Base-by-base conservation (phyloP, 2,888 invertebrate genomes). In the Busseola fusca region DNA sequence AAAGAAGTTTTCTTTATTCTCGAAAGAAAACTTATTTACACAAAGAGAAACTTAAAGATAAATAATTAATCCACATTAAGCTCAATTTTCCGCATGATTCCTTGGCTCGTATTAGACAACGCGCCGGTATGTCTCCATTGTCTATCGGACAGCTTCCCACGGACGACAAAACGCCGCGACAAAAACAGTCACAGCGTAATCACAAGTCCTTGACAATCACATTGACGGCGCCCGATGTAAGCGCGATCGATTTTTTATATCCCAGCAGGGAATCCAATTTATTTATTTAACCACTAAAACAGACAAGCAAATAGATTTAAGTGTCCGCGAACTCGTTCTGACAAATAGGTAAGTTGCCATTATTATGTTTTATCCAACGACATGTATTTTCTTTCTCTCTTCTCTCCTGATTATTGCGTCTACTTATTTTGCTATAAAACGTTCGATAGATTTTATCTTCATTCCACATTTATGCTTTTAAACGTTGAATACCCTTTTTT, bases 171-270 rank as follows among this genome's bases (percentile, higher is more conserved):
- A 70, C 73, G 52, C 59, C 40, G 52, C 62, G 78, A 85, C 82
- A 87, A 88, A 89, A 89, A 89, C 87, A 78, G 74, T 76, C 71
- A 65, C 69, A 56, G 64, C 72, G 78, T 86, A 89, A 89, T 88
- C 86, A 81, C 69, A 62, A 82, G 87, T 87, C 87, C 88, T 88
- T 87, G 86, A 85, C 89, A 89, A 86, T 88, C 87, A 87, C 87
- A 85, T 84, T 86, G 88, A 83, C 80, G 73, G 80, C 79, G 72
- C 72, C 78, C 78, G 78, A 85, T 78, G 81, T 84, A 81, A 81
- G 81, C 78, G 80, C 82, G 72, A 81, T 82, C 84, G 69, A 74
- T 78, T 86, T 86, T 83, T 81, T 86, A 78, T 74, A 27, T 56
- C 16, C 48, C 37, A 67, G 66, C 71, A 80, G 76, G 82, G 69